Evolutionary conservation across 2,888 invertebrate species (phyloP).

Genomic region (Eupithecia inturbata): DNA sequence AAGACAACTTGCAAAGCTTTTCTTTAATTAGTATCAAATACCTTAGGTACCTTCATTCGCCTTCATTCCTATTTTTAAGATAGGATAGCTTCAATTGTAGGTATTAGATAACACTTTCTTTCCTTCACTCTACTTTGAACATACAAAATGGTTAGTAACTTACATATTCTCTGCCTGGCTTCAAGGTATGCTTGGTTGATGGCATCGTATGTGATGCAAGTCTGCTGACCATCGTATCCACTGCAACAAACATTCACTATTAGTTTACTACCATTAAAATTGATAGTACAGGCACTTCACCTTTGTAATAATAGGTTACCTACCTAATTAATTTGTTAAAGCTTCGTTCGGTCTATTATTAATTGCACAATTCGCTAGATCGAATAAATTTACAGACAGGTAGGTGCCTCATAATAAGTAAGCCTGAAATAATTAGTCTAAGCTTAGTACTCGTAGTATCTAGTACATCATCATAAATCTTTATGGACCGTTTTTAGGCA

Average conservation of each 20-base stretch:
- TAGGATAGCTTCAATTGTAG: no score
- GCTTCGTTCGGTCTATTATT: not conserved
- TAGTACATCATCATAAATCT: conserved; percentile 10
- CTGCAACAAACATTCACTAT: conserved; percentile 77
- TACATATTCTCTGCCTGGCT: conserved; percentile 94
- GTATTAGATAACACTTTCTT: not conserved
- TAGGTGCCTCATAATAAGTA: no score
- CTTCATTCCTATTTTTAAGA: no score
- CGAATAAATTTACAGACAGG: not conserved
- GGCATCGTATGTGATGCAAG: conserved; percentile 95
- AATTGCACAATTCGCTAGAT: not conserved
- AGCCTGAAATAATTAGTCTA: not conserved
- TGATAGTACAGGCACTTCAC: not conserved
- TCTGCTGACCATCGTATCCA: conserved; percentile 87
- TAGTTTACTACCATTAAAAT: not conserved
- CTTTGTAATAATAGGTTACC: not conserved
- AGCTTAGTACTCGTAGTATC: not conserved
- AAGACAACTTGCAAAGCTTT: not conserved
- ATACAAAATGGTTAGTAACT: conserved; percentile 62
- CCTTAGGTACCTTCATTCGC: no score
- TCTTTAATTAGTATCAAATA: not conserved
- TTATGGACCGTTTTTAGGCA: conserved; percentile 23
- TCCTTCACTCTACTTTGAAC: not conserved
- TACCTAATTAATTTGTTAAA: not conserved
- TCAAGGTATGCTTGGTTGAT: conserved; percentile 94